Conservation (phyloP, 92 coral and sea anemone species). For the Zoanthus gigantus region DNA sequence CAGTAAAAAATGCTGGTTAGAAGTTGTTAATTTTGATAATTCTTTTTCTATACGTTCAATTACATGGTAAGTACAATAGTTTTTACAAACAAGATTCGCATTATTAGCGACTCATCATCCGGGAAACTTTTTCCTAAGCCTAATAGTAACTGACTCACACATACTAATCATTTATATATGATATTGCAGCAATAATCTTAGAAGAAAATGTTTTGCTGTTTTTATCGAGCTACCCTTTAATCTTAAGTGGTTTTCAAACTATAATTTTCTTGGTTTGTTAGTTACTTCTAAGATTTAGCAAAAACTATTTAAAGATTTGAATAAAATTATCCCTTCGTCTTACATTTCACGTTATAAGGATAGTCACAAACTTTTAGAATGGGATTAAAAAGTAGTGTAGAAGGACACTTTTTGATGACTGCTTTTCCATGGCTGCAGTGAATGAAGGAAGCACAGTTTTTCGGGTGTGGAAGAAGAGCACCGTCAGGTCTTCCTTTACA, state of each 20-base stretch:
- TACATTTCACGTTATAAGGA: background rate
- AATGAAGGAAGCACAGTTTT: background rate
- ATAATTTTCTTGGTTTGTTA: background rate
- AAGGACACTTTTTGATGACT: background rate
- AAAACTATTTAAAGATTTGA: background rate
- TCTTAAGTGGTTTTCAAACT: background rate
- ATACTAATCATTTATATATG: too few species aligned
- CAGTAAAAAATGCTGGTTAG: too few species aligned
- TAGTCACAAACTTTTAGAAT: background rate
- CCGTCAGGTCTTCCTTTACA: slow-evolving; percentile 6
- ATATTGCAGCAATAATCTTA: too few species aligned
- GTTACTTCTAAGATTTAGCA: background rate
- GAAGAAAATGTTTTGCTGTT: background rate
- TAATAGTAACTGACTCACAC: too few species aligned
- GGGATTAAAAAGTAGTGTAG: background rate
- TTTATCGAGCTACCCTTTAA: background rate
- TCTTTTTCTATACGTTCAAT: too few species aligned
- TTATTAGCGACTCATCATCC: too few species aligned
- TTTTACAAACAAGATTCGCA: too few species aligned
- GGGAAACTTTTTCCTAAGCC: too few species aligned
- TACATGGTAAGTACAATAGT: too few species aligned
- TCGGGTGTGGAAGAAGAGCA: slow-evolving; percentile 16
- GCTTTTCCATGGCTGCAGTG: slow-evolving; percentile 8
- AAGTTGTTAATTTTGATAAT: too few species aligned
- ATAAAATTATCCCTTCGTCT: background rate